These are phyloP conservation scores for Lagodon rhomboides DNA, from an alignment of 2,797 vertebrate species.

Conservation along the genomic window DNA sequence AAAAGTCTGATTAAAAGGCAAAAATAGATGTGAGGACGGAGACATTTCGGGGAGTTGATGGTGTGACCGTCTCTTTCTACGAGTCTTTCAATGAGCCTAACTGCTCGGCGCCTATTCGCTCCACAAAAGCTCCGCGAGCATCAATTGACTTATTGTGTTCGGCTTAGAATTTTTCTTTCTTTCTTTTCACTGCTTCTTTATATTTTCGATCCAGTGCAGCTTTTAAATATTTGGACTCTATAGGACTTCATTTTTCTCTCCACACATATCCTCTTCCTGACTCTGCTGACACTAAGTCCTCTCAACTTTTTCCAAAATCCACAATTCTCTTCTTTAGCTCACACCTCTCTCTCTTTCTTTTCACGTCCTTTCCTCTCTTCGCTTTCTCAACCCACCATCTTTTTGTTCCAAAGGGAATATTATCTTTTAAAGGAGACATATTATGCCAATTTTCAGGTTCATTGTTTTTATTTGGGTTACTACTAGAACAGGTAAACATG, in stretches of 20 bases:
- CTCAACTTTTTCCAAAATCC: background rate
- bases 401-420: background rate
- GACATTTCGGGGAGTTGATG: slow-evolving; percentile 25
- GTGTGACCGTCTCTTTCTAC: slow-evolving; percentile 20
- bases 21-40: background rate
- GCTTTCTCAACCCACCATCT: background rate
- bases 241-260: slow-evolving; percentile 7
- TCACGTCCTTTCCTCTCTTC: background rate
- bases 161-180: slow-evolving; percentile 39
- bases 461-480: no score
- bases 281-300: background rate
- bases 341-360: background rate
- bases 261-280: background rate
- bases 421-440: background rate
- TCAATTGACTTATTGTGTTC: slow-evolving; percentile 40
- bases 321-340: background rate
- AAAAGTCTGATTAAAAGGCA: slow-evolving; percentile 22
- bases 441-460: no score
- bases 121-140: slow-evolving; percentile 31
- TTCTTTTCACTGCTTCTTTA: slow-evolving; percentile 12
- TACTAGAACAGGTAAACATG: no score
- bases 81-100: slow-evolving; percentile 22
- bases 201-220: background rate
- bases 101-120: slow-evolving; percentile 17
- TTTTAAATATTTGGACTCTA: slow-evolving; percentile 15